These are phyloP conservation scores for Drosophila recens DNA, from an alignment of 2,888 invertebrate genomes.

Conservation along the genomic window DNA sequence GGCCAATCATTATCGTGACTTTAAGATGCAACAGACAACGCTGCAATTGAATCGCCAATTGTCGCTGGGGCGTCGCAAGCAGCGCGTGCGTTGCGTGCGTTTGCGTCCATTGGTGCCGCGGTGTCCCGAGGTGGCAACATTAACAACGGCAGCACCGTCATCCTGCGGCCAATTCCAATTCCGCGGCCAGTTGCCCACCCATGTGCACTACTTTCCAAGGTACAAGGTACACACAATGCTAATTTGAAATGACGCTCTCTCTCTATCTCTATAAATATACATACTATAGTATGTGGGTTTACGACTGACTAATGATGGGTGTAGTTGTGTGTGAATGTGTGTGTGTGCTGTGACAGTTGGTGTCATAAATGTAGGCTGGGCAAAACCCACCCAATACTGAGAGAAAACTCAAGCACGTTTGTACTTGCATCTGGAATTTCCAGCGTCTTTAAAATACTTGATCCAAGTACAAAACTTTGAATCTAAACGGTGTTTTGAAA, in stretches of 20 bases:
- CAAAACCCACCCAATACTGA: background rate
- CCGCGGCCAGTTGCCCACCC: constrained; percentile 71
- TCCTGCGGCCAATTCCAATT: constrained; percentile 57
- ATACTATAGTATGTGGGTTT: constrained; percentile 4
- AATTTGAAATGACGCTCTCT: constrained; percentile 21
- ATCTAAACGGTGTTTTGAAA: too few relatives aligned
- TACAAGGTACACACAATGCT: constrained; percentile 62
- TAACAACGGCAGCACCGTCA: constrained; percentile 37
- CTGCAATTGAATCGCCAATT: constrained; percentile 31
- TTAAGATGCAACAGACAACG: constrained; percentile 65
- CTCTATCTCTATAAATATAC: background rate
- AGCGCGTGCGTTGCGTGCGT: constrained; percentile 40
- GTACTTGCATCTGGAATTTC: too few relatives aligned
- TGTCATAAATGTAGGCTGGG: constrained; percentile 46
- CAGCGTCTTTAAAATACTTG: too few relatives aligned
- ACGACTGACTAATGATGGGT: background rate
- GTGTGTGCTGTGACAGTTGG: constrained; percentile 42
- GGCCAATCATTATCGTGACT: constrained; percentile 84
- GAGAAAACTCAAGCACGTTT: too few relatives aligned
- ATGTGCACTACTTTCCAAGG: constrained; percentile 80
- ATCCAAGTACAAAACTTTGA: too few relatives aligned
- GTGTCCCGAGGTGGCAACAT: constrained; percentile 36
- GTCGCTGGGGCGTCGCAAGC: constrained; percentile 40
- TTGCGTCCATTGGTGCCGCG: constrained; percentile 32
- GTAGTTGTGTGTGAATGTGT: constrained; percentile 6